Conservation (phyloP, 2,888 invertebrate species). For the Desoria tigrina region DNA sequence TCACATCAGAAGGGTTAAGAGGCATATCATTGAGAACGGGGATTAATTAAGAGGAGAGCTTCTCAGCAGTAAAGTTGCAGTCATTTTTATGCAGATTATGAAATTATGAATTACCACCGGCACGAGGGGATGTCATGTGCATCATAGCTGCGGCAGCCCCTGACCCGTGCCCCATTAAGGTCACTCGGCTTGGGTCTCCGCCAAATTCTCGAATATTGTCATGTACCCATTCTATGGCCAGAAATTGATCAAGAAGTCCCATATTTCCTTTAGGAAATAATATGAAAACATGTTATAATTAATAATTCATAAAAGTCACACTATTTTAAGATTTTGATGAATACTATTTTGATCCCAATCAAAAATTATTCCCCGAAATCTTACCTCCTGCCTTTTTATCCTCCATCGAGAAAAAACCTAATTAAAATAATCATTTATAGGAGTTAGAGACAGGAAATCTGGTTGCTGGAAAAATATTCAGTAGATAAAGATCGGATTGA, state of each 20-base stretch:
- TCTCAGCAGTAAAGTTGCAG: not conserved
- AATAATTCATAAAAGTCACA: too few relatives aligned
- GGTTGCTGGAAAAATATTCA: not conserved
- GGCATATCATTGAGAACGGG: too few relatives aligned
- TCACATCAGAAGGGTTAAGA: too few relatives aligned
- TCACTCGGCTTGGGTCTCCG: conserved; percentile 45
- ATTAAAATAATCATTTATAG: conserved; percentile 32
- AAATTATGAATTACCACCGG: conserved; percentile 65
- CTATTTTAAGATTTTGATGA: too few relatives aligned
- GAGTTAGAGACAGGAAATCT: not conserved
- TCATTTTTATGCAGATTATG: too few relatives aligned
- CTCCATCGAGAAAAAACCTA: conserved; percentile 64
- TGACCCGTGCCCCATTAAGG: conserved; percentile 48
- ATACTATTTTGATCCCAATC: conserved; percentile 26
- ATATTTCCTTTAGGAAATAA: conserved; percentile 54
- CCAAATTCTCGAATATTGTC: conserved; percentile 41
- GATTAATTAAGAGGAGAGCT: conserved; percentile 1
- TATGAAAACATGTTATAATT: not conserved
- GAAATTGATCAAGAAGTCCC: conserved; percentile 41
- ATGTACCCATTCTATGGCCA: conserved; percentile 47
- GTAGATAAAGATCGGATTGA: not conserved
- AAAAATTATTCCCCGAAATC: conserved; percentile 59
- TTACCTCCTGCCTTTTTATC: conserved; percentile 53
- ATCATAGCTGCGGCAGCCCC: conserved; percentile 71
- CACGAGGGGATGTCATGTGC: conserved; percentile 68